Evolutionary conservation across 2,888 invertebrate genomes (phyloP), one percentile per base, ranked within the genome.

Genomic region (Phasia obesa): DNA sequence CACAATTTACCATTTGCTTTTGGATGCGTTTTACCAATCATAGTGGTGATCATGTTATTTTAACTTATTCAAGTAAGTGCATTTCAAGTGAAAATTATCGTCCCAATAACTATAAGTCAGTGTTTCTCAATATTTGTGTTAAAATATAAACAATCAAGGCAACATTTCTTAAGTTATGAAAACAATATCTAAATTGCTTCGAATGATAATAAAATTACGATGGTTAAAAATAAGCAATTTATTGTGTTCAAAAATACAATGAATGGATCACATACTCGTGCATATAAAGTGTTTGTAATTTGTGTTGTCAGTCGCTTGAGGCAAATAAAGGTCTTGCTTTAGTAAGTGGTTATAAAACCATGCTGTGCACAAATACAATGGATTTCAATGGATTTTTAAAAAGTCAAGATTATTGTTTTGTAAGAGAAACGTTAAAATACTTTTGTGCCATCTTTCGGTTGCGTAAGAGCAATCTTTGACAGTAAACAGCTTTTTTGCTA

Each of bases 11-110:
- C 0, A 92, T 97, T 11, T 97, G 97, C 89, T 93, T 94, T 91
- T 97, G 97, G 97, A 94, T 93, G 86, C 95, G 96, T 87, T 96
- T 96, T 88, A 94, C 94, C 86, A 97, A 96, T 88, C 96, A 97
- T 88, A 94, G 94, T 25, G 95, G 94, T 79, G 96, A 97, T 88
- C 97, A 97, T 92, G 96, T 96, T 0, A 90, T 97, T 70, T 95
- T 97, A 88, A 96, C 96, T 17, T 97, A 97, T 89, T 93, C 96
- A 87, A 94, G 97, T 97, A 90, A 94, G 93, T 92, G 0, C 19
- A 21, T 9, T 47, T n/a, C 0, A n/a, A 17, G 17, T 47, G 7
- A 35, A 9, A 35, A 11, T 31, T 7, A 31, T 9, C 35, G 11
- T 35, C 35, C 9, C 1, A 35, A 11, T 5, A 35, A 11, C 11